These are phyloP conservation scores for Centruroides sculpturatus DNA, from an alignment of 1,140 invertebrate species.

Conservation along the genomic window DNA sequence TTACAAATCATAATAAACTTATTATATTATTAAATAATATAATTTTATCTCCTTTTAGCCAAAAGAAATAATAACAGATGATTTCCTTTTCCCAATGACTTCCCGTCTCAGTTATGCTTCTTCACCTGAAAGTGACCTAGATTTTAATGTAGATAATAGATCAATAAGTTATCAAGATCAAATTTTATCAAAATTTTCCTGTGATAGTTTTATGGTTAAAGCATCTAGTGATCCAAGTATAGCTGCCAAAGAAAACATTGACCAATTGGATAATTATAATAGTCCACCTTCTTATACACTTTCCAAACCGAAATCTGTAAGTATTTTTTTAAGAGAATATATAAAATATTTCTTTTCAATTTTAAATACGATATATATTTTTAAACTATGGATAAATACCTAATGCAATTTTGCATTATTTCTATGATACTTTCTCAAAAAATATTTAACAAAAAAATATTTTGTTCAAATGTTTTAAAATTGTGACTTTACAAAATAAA, in stretches of 20 bases:
- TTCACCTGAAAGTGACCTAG: conserved; percentile 86
- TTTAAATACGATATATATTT: too few species aligned
- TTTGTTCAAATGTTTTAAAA: too few species aligned
- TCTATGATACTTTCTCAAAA: too few species aligned
- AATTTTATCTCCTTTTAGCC: conserved; percentile 20
- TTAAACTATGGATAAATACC: too few species aligned
- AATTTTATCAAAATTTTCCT: conserved; percentile 30
- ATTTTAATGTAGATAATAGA: conserved; percentile 48
- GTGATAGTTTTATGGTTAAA: conserved; percentile 48
- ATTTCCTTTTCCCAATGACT: conserved; percentile 97
- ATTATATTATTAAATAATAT: too few species aligned
- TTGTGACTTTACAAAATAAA: too few species aligned
- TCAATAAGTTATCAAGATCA: conserved; percentile 26
- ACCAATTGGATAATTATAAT: conserved; percentile 1
- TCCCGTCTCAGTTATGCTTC: conserved; percentile 88
- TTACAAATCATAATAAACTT: too few species aligned
- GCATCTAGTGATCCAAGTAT: conserved; percentile 71
- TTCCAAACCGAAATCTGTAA: too few species aligned
- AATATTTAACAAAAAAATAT: too few species aligned
- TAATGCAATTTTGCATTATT: too few species aligned
- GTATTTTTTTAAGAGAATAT: too few species aligned
- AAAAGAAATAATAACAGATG: conserved; percentile 41
- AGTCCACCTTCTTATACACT: conserved; percentile 1
- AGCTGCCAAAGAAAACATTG: conserved; percentile 45
- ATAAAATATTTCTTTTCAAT: too few species aligned